Conservation (phyloP, 2,797 vertebrate genomes). For the Cossypha niveicapilla region DNA sequence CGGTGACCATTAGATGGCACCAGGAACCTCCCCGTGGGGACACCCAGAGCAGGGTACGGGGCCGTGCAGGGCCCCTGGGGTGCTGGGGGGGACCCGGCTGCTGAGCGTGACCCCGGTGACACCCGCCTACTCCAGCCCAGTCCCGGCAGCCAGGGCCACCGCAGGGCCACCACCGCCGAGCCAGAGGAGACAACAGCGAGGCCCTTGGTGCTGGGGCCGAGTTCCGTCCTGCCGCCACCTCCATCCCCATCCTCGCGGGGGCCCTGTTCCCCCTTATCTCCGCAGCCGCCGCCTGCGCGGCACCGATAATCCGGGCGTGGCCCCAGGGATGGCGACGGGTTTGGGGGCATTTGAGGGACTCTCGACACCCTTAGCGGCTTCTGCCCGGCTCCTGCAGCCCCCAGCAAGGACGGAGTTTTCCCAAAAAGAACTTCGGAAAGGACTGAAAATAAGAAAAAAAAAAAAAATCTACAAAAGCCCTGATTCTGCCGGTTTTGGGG, state of each 20-base stretch:
- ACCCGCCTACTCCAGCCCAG: background rate
- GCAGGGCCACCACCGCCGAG: background rate
- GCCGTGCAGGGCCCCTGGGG: too few relatives aligned
- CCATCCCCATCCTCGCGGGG: background rate
- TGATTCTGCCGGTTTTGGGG: background rate
- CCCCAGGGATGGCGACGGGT: too few relatives aligned
- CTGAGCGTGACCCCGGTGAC: background rate
- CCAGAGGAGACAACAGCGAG: too few relatives aligned
- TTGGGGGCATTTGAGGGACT: too few relatives aligned
- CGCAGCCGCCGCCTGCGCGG: background rate
- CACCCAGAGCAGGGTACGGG: too few relatives aligned
- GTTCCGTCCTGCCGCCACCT: background rate
- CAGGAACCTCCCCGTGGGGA: background rate
- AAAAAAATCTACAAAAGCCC: too few relatives aligned
- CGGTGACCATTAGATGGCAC: background rate
- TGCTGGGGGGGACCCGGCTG: background rate
- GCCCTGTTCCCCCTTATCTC: background rate
- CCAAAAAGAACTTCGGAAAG: background rate
- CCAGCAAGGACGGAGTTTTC: background rate
- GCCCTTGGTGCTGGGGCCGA: background rate
- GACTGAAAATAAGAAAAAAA: background rate
- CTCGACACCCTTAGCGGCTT: background rate
- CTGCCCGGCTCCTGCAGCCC: background rate
- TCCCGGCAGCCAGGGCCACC: rapidly evolving
- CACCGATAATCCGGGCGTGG: background rate